Evolutionary conservation across 2,113 vertebrate species (phyloP).

Genomic region (Gymnarchus niloticus): DNA sequence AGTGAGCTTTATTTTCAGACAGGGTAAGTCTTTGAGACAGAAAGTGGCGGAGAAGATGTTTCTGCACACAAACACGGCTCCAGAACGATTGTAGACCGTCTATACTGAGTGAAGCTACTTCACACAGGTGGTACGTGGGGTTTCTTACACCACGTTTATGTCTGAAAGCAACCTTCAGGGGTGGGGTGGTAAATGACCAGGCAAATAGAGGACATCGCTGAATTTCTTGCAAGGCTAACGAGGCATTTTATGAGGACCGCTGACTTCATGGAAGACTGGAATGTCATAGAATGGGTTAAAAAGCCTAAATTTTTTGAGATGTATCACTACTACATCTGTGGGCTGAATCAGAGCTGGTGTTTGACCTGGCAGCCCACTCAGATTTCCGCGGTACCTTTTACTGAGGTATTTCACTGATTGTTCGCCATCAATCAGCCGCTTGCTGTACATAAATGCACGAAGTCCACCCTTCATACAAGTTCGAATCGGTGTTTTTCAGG

Average conservation of each 20-base stretch:
- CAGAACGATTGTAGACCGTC: background rate
- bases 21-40: background rate
- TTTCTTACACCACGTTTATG: background rate
- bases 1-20: background rate
- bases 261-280: conserved; percentile 24
- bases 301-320: background rate
- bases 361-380: background rate
- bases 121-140: background rate
- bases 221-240: conserved; percentile 8
- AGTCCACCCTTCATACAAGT: background rate
- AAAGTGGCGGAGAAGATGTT: background rate
- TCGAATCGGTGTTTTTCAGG: background rate
- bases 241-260: conserved; percentile 25
- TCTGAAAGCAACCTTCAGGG: background rate
- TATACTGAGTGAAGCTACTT: background rate
- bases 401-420: background rate
- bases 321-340: background rate
- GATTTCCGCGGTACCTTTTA: background rate
- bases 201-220: background rate
- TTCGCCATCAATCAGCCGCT: background rate
- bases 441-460: background rate
- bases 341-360: background rate
- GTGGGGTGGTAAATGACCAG: background rate
- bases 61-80: too few relatives aligned
- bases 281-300: conserved; percentile 11